These are phyloP conservation scores for Scopus umbretta DNA, from an alignment of 2,113 vertebrate genomes.

Conservation along the genomic window DNA sequence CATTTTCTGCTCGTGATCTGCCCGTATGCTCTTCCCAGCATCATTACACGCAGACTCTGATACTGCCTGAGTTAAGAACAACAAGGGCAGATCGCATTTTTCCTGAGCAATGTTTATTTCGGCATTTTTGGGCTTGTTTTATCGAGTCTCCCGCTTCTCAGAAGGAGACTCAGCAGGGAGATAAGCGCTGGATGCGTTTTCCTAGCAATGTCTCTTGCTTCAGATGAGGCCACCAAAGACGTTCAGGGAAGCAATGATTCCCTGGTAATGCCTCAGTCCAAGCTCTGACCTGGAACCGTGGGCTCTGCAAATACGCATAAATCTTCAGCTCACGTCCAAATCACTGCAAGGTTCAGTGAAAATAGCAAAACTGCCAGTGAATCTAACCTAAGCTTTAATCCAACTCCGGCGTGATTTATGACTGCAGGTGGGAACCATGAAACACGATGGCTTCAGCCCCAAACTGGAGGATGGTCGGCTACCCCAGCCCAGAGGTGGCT, in stretches of 20 bases:
- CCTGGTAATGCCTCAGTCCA: background rate
- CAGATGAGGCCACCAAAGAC: constrained; percentile 45
- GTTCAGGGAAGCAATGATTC: background rate
- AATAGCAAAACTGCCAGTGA: constrained; percentile 26
- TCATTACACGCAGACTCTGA: rapidly evolving
- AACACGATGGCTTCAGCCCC: background rate
- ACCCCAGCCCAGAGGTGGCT: background rate
- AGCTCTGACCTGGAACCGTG: constrained; percentile 55
- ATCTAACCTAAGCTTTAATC: background rate
- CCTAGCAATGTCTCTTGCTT: background rate
- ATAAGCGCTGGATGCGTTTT: background rate
- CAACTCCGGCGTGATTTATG: constrained; percentile 18
- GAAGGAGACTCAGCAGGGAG: background rate
- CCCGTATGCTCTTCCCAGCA: background rate
- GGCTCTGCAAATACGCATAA: constrained; percentile 52
- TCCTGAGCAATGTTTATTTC: background rate
- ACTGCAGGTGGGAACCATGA: constrained; percentile 28
- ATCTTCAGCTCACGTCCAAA: constrained; percentile 52
- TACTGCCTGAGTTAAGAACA: rapidly evolving
- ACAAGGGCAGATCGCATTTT: background rate
- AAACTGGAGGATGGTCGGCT: background rate
- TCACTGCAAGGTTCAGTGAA: constrained; percentile 53
- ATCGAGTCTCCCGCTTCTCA: background rate
- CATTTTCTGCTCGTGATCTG: rapidly evolving
- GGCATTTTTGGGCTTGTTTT: background rate